Evolutionary conservation across 2,888 invertebrate species (phyloP).

Genomic region (Mimumesa dahlbomi): DNA sequence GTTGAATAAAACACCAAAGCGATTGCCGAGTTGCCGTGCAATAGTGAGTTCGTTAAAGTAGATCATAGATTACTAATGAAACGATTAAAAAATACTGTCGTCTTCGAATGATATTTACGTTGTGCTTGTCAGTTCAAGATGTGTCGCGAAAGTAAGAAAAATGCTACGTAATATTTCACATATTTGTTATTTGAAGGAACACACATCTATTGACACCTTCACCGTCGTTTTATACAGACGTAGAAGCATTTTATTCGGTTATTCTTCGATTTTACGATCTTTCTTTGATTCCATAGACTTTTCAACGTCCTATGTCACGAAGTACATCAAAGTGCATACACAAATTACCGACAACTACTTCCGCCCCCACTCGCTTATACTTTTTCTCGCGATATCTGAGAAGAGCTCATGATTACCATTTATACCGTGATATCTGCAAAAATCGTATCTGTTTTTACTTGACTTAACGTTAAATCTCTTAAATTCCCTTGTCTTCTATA

Average conservation of each 20-base stretch:
- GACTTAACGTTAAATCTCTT: constrained; percentile 44
- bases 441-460: constrained; percentile 53
- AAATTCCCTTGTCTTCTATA: constrained; percentile 48
- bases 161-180: constrained; percentile 48
- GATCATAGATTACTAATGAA: constrained; percentile 4
- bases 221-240: constrained; percentile 8
- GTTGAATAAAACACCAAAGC: constrained; percentile 1
- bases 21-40: neutral
- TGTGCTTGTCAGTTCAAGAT: constrained; percentile 41
- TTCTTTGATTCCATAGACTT: constrained; percentile 30
- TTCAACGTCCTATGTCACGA: constrained; percentile 38
- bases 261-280: constrained; percentile 23
- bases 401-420: constrained; percentile 24
- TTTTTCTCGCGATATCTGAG: constrained; percentile 32
- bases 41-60: neutral
- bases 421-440: constrained; percentile 26
- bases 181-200: constrained; percentile 31
- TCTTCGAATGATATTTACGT: constrained; percentile 37
- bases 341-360: constrained; percentile 57
- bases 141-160: constrained; percentile 45
- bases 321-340: constrained; percentile 45
- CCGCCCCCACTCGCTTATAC: constrained; percentile 55
- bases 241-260: constrained; percentile 20
- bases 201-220: constrained; percentile 31
- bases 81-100: constrained; percentile 19